Conservation (phyloP, 1,140 invertebrate species). For the Caenorhabditis tropicalis region DNA sequence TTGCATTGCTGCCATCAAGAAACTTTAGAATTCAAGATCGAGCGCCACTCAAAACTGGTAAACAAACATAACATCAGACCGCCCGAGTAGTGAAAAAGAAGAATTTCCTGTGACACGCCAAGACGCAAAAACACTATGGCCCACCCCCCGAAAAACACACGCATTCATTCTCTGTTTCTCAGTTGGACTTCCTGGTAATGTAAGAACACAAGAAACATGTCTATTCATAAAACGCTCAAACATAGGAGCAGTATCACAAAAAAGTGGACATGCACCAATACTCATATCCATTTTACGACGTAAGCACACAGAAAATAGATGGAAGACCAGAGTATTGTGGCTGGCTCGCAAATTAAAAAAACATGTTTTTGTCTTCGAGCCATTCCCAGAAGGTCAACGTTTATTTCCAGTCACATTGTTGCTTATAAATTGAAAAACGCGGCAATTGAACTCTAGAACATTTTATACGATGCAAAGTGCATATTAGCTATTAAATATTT, state of each 20-base stretch:
- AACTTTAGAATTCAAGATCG: constrained; percentile 39
- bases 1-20: constrained; percentile 27
- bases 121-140: background rate
- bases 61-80: constrained; percentile 39
- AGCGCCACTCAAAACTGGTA: constrained; percentile 39
- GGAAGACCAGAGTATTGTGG: background rate
- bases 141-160: background rate
- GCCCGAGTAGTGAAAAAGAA: background rate
- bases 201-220: constrained; percentile 6
- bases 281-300: constrained; percentile 16
- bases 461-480: no score
- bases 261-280: constrained; percentile 7
- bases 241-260: background rate
- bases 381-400: constrained; percentile 17
- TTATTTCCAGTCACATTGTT: background rate
- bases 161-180: background rate
- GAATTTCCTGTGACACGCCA: background rate
- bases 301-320: background rate
- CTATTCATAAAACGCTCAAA: background rate
- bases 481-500: no score
- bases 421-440: background rate
- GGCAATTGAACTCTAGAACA: background rate
- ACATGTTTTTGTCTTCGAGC: constrained; percentile 13
- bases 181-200: background rate
- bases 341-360: constrained; percentile 37